These are phyloP conservation scores for Emydoidea blandingii DNA, from an alignment of 2,797 vertebrate species.

Conservation along the genomic window DNA sequence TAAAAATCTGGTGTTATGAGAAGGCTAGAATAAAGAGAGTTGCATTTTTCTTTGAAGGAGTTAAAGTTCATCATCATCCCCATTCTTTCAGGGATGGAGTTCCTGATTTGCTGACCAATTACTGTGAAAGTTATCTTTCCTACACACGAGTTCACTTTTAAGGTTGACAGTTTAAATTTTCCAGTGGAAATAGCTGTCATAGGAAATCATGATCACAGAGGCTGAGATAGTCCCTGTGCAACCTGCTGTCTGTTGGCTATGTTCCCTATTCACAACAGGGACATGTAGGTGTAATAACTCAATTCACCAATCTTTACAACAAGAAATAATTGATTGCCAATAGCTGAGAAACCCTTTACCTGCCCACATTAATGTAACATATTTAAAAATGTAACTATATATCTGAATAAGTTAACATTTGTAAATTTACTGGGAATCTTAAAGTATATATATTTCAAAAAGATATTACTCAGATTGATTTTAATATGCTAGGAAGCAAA, in stretches of 20 bases:
- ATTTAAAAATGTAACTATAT: neutral
- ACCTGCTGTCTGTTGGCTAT: neutral
- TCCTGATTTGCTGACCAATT: rapidly evolving
- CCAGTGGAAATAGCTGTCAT: neutral
- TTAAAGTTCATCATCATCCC: rapidly evolving
- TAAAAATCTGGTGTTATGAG: neutral
- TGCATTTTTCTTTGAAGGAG: no score
- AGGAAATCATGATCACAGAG: neutral
- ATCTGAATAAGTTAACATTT: neutral
- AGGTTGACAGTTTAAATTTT: neutral
- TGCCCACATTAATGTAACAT: neutral
- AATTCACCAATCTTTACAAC: neutral
- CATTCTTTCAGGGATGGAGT: rapidly evolving
- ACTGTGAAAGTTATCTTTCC: neutral
- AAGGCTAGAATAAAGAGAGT: neutral
- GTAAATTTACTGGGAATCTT: neutral
- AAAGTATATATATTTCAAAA: neutral
- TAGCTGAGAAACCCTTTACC: neutral
- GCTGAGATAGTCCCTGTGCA: neutral
- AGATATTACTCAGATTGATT: neutral
- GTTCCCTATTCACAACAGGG: neutral
- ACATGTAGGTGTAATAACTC: neutral
- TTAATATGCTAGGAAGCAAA: neutral
- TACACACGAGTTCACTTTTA: neutral
- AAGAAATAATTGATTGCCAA: neutral